These are phyloP conservation scores for Aspidoscelis tigris DNA, from an alignment of 2,113 vertebrate species.

Conservation along the genomic window DNA sequence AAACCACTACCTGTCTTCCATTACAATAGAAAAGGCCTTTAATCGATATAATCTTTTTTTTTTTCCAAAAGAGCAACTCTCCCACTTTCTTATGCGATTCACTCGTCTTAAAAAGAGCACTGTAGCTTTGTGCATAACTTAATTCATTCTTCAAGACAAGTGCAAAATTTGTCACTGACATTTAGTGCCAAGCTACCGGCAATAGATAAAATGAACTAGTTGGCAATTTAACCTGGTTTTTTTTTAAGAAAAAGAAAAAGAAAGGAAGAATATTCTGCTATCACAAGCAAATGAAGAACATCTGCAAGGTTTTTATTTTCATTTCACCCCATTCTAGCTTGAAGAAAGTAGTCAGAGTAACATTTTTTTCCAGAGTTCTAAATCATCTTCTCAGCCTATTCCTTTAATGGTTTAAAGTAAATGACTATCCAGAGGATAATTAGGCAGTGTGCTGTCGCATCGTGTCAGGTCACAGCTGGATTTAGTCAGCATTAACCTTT, in stretches of 20 bases:
- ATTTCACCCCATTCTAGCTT: conserved; percentile 71
- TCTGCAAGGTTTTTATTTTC: conserved; percentile 84
- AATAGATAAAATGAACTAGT: conserved; percentile 93
- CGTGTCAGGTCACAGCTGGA: conserved; percentile 92
- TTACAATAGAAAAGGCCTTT: conserved; percentile 84
- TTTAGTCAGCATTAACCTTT: conserved; percentile 94
- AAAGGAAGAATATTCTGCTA: conserved; percentile 82
- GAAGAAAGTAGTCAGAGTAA: conserved; percentile 85
- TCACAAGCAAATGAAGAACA: conserved; percentile 86
- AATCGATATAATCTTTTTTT: conserved; percentile 84
- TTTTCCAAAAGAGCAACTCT: conserved; percentile 79
- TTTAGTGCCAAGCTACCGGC: conserved; percentile 91
- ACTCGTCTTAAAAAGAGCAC: conserved; percentile 85
- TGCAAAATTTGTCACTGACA: conserved; percentile 93
- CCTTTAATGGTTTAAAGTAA: conserved; percentile 90
- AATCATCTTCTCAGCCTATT: conserved; percentile 86
- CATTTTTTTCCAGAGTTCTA: conserved; percentile 85
- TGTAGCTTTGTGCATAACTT: conserved; percentile 87
- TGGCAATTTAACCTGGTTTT: conserved; percentile 88
- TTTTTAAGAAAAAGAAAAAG: conserved; percentile 61
- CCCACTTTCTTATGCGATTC: conserved; percentile 74
- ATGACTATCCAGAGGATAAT: conserved; percentile 92
- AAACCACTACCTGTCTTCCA: conserved; percentile 84
- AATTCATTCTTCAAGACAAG: conserved; percentile 88
- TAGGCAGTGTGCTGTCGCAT: conserved; percentile 87